Base-by-base conservation (phyloP, 2,888 invertebrate species). In the Chromoteleia sp. region DNA sequence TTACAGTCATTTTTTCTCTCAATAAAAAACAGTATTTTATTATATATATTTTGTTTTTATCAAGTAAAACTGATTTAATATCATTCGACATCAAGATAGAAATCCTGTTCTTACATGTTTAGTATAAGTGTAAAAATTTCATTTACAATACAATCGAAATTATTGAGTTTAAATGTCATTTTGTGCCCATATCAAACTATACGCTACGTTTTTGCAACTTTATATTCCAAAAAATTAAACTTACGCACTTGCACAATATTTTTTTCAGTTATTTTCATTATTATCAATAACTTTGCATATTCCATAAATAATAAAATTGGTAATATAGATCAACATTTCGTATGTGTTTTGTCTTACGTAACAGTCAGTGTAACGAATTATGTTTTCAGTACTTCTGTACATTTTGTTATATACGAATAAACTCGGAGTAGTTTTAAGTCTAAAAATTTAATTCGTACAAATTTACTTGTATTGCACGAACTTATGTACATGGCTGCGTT, bases 401-500 rank as follows among this genome's bases (percentile, higher is more conserved):
- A 79, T 43, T 73, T 50, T 56, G n/a, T 68, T 48, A 58, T 54
- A 65, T 19, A 33, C 25, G 48, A 80, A 63, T 74, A 48, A 52
- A 75, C 41, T 48, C 68, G 48, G 43, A 70, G 80, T 80, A 61
- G 56, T 73, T 71, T 71, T 25, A 67, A 17, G 1, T 75, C 75
- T 75, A 75, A 50, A 65, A 41, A 67, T 78, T 71, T 59, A 43
- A 33, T 61, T 59, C 61, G 39, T 41, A 30, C 74, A 68, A 61
- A 56, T 61, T 52, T 17, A 41, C 17, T 30, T 73, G 25, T 17
- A 39, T 56, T 61, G 63, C 45, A 74, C 61, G 61, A 74, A 54
- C 2, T 71, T 76, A 75, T 81, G 52, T 81, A 81, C 81, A 81
- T 76, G 71, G 71, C 71, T 71, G 19, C 50, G 17, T 65, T 76